phyloP scores from a whole-genome alignment of 2,888 invertebrate genomes.

The Ormyrus thymus region DNA sequence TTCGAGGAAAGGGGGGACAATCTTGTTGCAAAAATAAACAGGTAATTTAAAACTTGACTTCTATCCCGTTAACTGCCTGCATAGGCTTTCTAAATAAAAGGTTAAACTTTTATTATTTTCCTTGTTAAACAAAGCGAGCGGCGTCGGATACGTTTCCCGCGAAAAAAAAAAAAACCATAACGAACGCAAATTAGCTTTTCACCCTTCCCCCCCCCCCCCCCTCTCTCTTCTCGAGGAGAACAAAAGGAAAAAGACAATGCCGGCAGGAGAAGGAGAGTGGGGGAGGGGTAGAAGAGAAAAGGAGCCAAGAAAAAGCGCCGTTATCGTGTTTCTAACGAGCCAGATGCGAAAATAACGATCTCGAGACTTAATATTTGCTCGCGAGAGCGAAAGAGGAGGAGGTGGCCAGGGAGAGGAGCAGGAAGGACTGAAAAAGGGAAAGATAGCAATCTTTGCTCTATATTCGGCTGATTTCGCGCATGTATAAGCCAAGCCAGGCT shows the following conservation, averaged over 20 bases:
- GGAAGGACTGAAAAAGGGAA: not conserved
- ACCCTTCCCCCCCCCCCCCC: not conserved
- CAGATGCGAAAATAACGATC: constrained; percentile 54
- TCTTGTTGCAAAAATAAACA: not conserved
- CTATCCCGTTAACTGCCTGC: not conserved
- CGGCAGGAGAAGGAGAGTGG: not conserved
- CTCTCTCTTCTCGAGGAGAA: not conserved
- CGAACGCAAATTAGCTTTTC: constrained; percentile 24
- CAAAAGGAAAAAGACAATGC: constrained; percentile 27
- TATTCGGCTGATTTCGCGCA: too few relatives aligned
- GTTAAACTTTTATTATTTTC: not conserved
- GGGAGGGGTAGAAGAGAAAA: not conserved
- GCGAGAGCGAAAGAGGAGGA: constrained; percentile 14
- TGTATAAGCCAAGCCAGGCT: too few relatives aligned
- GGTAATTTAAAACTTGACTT: constrained; percentile 16
- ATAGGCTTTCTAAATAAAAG: not conserved
- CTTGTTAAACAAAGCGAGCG: not conserved
- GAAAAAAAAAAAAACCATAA: not conserved
- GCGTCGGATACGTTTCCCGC: too few relatives aligned
- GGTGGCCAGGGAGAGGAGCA: not conserved
- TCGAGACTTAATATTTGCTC: constrained; percentile 47
- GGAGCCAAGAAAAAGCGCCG: constrained; percentile 36
- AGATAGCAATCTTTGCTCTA: constrained; percentile 30
- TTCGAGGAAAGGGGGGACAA: too few relatives aligned
- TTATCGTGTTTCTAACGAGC: constrained; percentile 53